Evolutionary conservation across 2,113 vertebrate genomes (phyloP).

Genomic region (Antechinus stuartii): DNA sequence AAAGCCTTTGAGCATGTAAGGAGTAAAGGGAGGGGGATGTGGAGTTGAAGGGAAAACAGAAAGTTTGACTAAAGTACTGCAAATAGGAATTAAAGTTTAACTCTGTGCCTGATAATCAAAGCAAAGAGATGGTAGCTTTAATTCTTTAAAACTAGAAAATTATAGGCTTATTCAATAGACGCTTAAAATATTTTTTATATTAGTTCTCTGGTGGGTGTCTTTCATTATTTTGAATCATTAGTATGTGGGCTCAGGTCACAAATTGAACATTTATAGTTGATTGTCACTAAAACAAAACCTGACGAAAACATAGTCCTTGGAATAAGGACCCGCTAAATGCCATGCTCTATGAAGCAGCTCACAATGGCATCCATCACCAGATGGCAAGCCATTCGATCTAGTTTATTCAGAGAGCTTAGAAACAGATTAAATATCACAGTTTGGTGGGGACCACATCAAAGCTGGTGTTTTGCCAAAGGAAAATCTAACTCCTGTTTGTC

Average conservation of each 20-base stretch:
- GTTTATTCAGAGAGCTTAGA: not conserved
- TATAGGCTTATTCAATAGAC: not conserved
- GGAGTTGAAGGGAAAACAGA: slow-evolving; percentile 11
- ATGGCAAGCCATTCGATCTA: not conserved
- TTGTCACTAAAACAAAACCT: not conserved
- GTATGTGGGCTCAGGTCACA: not conserved
- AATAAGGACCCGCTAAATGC: not conserved
- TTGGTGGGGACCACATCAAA: not conserved
- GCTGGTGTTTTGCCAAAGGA: not conserved
- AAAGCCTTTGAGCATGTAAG: not conserved
- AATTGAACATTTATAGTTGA: not conserved
- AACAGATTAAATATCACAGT: not conserved
- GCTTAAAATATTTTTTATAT: not conserved
- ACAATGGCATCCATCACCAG: not conserved
- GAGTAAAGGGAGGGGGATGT: not conserved
- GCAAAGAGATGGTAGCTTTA: not conserved
- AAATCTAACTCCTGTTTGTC: not conserved
- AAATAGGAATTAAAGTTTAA: slow-evolving; percentile 54
- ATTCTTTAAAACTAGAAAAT: slow-evolving; percentile 18
- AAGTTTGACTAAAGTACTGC: slow-evolving; percentile 38
- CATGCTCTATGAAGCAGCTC: not conserved
- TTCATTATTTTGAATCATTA: not conserved
- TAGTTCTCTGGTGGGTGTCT: not conserved
- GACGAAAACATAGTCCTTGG: not conserved
- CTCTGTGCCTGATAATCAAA: not conserved